Base-by-base conservation (phyloP, 2,888 invertebrate species). In the Palloptera scutellata region DNA sequence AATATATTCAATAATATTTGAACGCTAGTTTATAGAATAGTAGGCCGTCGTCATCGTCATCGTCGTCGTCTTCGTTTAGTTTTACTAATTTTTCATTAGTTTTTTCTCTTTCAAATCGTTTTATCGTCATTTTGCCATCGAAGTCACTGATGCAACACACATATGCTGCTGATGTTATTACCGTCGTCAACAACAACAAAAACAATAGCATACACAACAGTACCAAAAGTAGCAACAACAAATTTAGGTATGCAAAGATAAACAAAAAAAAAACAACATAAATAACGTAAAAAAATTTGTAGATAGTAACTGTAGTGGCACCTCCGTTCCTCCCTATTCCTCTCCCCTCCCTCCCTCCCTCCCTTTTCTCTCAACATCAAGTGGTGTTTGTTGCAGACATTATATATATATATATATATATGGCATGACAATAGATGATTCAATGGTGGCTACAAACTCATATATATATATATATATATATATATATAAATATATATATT, bases 11-110 rank as follows among this genome's bases (percentile, higher is more conserved):
- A 53, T 53, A 60, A 59, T 66, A 57, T 61, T 61, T 60, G 41
- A 48, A 58, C 43, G 64, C 67, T 67, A 67, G 67, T 70, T 53
- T 63, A 57, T 70, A 67, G 64, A 62, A 53, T 68, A 60, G 60
- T 40, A 60, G 4, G 15, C 12, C 53, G 53, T 53, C 53, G 30
- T 30, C 30, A 6, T 30, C 30, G 6, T 30, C 53, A 6, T 30
- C 30, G 30, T 30, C 30, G 6, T 30, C 30, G 30, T 30, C 30
- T 53, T 53, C 53, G 19, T 17, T 5, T 53, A 53, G 51, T n/a
- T 48, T 48, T 48, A 48, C 2, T 4, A 48, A 48, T 48, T 48
- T 48, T 48, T n/a, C 15, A 48, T 48, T 48, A 13, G 13, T 15
- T n/a, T 48, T 30, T 6, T 6, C 6, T 30, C 30, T 30, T 30